These are phyloP conservation scores for Epizoanthus scotinus DNA, from an alignment of 92 coral and sea anemone species.

Conservation along the genomic window DNA sequence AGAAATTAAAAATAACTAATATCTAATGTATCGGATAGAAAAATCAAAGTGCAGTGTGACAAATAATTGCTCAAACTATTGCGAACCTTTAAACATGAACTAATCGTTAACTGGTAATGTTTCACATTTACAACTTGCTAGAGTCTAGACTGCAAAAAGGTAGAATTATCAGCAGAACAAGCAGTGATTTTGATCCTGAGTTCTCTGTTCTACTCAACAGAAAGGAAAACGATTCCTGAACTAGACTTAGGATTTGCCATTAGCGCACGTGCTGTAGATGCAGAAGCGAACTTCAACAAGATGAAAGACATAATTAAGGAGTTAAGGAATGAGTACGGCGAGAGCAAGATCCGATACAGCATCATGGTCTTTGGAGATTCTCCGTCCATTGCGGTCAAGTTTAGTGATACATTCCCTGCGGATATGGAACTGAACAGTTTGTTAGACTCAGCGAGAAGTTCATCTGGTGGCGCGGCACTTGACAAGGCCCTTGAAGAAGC, in stretches of 20 bases:
- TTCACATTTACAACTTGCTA: too few species aligned
- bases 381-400: slow-evolving; percentile 23
- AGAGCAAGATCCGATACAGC: slow-evolving; percentile 51
- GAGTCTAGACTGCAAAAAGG: too few species aligned
- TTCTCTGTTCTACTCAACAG: slow-evolving; percentile 23
- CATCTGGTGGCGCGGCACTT: slow-evolving; percentile 45
- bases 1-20: too few species aligned
- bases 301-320: slow-evolving; percentile 58
- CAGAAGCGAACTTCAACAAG: slow-evolving; percentile 52
- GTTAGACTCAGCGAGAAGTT: slow-evolving; percentile 5
- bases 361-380: slow-evolving; percentile 48
- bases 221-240: slow-evolving; percentile 46
- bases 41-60: too few species aligned
- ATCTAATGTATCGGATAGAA: too few species aligned
- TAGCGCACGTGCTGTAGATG: slow-evolving; percentile 51
- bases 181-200: not conserved
- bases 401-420: slow-evolving; percentile 41
- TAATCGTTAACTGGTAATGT: too few species aligned
- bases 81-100: too few species aligned
- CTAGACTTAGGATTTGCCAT: slow-evolving; percentile 59
- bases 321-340: slow-evolving; percentile 55
- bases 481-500: slow-evolving; percentile 48
- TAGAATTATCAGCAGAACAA: not conserved
- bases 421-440: slow-evolving; percentile 35
- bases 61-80: too few species aligned